These are phyloP conservation scores for Carduelis carduelis DNA, from an alignment of 2,797 vertebrate genomes.

Conservation along the genomic window DNA sequence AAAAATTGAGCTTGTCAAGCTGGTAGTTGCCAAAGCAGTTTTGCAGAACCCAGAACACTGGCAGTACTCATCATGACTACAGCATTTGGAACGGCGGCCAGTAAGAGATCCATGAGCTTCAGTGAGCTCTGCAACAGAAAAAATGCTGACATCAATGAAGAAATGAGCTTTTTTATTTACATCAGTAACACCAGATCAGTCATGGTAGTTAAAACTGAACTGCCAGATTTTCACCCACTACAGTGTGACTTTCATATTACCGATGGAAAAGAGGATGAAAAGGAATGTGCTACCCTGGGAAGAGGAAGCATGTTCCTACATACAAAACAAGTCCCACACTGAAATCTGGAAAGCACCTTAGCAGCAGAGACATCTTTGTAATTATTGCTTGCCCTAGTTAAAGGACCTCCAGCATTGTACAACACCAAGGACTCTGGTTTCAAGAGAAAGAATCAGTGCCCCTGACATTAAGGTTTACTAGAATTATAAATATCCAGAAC, in stretches of 20 bases:
- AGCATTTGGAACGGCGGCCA: background rate
- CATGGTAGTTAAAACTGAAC: background rate
- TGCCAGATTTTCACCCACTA: background rate
- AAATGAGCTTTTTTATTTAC: background rate
- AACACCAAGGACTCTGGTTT: background rate
- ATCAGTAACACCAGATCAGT: background rate
- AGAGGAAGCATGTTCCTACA: background rate
- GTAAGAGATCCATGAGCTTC: background rate
- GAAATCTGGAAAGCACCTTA: background rate
- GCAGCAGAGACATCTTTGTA: background rate
- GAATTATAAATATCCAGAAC: background rate
- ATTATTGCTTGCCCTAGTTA: background rate
- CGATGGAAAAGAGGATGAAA: background rate
- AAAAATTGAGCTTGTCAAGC: constrained; percentile 3
- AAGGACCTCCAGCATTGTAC: background rate
- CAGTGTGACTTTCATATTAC: background rate
- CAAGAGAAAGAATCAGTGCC: background rate
- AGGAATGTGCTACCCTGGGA: background rate
- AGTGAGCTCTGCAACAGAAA: background rate
- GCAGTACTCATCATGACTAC: background rate
- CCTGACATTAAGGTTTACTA: background rate
- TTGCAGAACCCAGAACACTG: background rate
- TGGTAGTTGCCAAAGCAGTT: constrained; percentile 31
- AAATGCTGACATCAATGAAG: background rate
- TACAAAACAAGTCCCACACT: background rate